phyloP scores from a whole-genome alignment of 2,888 invertebrate species.

The Nemotelus nigrinus region DNA sequence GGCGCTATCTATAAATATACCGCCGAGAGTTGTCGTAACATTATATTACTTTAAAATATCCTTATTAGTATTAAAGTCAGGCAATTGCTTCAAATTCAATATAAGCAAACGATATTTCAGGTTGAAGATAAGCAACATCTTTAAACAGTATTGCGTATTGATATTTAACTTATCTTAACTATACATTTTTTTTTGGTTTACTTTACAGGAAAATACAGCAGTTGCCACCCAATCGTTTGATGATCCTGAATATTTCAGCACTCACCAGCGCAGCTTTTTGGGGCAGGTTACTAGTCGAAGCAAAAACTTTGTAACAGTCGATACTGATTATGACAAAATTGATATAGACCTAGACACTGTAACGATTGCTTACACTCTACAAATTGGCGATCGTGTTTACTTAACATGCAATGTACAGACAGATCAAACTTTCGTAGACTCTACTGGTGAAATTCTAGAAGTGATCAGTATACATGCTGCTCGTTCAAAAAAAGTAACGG shows the following conservation, averaged over 20 bases:
- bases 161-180: not conserved
- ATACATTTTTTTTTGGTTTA: not conserved
- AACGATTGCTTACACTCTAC: constrained; percentile 72
- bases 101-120: no score
- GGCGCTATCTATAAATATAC: no score
- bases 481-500: constrained; percentile 68
- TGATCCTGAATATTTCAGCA: constrained; percentile 57
- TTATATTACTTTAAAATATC: no score
- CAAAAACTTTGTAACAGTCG: constrained; percentile 56
- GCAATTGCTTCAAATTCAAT: no score
- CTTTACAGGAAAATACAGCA: not conserved
- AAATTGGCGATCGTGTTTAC: constrained; percentile 76
- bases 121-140: no score
- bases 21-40: no score
- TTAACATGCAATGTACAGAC: constrained; percentile 72
- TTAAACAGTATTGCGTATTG: no score
- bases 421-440: constrained; percentile 67
- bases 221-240: not conserved
- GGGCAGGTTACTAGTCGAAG: constrained; percentile 56
- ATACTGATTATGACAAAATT: constrained; percentile 69
- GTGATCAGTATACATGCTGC: constrained; percentile 71
- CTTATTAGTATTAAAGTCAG: no score
- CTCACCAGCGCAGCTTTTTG: constrained; percentile 57
- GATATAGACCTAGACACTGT: constrained; percentile 72
- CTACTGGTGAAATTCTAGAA: constrained; percentile 69